Base-by-base conservation (phyloP, 2,888 invertebrate genomes). In the Callimorpha dominula region DNA sequence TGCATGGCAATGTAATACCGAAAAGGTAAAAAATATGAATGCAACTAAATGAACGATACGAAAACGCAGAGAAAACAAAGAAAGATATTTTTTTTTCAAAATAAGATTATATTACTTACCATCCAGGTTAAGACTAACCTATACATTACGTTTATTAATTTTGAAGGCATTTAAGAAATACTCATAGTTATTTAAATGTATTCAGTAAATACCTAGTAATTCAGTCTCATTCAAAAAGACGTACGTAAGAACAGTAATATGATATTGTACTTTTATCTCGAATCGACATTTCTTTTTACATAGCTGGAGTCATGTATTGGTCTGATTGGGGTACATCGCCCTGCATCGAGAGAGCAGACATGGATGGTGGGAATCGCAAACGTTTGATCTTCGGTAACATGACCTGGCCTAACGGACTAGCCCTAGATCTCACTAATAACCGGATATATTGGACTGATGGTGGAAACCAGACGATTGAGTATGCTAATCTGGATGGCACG, bases 401-500 rank as follows among this genome's bases (percentile, higher is more conserved):
- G 81, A 97, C 97, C 0, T 98, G 97, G 97, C 99, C 99, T 0
- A 98, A 98, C 88, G 99, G 99, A 4, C 92, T 99, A 63, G 97
- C 98, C 1, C 96, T 99, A 42, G 99, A 99, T 90, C 96, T 97
- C 78, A 95, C 96, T 3, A 96, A 96, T 60, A 96, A 96, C 70
- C 97, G 97, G 71, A 95, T 99, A 5, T 99, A 98, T 89, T 99
- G 99, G 98, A 97, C 98, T 0, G 99, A 99, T 89, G 98, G 98
- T 9, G 98, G 97, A 0, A 97, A 97, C 9, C 97, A 97, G 85
- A 97, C 97, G 3, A 97, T 99, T 74, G 98, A 98, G 90, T 97
- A 96, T 86, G 97, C 98, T 42, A 97, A 97, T 86, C 95, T 98
- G 40, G 97, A 98, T 92, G 98, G 98, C 42, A 96, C 96, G 11